phyloP scores from a whole-genome alignment of 2,113 vertebrate genomes.

The Piprites chloris region DNA sequence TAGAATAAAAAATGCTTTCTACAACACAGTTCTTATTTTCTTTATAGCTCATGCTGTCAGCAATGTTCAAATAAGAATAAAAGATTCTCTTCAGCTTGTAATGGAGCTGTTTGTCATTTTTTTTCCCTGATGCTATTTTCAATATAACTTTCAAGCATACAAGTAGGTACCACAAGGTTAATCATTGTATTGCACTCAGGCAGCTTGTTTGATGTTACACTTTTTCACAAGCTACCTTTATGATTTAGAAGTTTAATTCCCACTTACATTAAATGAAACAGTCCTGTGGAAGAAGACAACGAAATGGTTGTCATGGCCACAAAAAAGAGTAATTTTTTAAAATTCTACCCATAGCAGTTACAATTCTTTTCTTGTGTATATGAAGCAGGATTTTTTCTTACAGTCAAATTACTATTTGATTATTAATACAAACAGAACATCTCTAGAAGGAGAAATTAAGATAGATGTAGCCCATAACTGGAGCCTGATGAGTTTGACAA shows the following conservation, averaged over 20 bases:
- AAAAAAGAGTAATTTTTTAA: neutral
- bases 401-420: neutral
- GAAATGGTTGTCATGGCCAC: neutral
- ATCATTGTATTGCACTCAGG: neutral
- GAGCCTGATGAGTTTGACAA: neutral
- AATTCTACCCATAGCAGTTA: neutral
- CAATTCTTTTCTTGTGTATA: neutral
- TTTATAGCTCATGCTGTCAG: constrained; percentile 7
- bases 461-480: neutral
- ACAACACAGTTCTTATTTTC: constrained; percentile 15
- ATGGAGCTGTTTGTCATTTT: constrained; percentile 25
- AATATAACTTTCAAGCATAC: neutral
- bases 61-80: constrained; percentile 32
- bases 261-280: neutral
- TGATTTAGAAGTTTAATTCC: constrained; percentile 34
- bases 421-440: neutral
- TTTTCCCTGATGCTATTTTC: constrained; percentile 14
- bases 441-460: neutral
- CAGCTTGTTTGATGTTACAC: neutral
- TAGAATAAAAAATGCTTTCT: constrained; percentile 5
- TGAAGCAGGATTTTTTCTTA: neutral
- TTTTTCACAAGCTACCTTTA: constrained; percentile 3
- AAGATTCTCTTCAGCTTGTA: neutral
- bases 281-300: neutral
- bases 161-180: constrained; percentile 1